Base-by-base conservation (phyloP, 1,140 invertebrate species). In the Oryctes rhinoceros region DNA sequence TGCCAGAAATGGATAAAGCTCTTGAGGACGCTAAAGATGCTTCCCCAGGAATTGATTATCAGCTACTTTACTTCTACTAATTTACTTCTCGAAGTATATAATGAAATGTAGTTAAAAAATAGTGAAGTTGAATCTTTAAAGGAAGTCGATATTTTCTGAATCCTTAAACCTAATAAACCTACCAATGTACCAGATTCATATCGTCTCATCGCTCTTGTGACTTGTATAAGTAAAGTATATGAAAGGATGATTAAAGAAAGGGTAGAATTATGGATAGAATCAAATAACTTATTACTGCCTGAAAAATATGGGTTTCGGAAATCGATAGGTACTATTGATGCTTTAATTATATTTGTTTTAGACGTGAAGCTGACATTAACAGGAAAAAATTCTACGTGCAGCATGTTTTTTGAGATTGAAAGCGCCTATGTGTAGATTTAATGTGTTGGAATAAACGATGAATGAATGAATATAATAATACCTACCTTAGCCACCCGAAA, bases 191-290 rank as follows among this genome's bases (percentile, higher is more conserved):
- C 20, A 71, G 48, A 79, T 37, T 79, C 80, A 24, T 81, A 79
- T 44, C 44, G 80, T 7, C 80, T 65, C 10, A 81, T 81, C 35
- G 59, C 77, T 7, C 78, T 81, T 10, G 4, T 65, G 39, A 79
- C 35, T 18, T 79, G 77, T 37, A 30, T 30, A 1, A 30, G 2
- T 30, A 30, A 30, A 0, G 24, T 30, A 30, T 30, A 30, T 30
- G 24, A 30, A 30, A 81, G 77, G 37, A 74, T 81, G 48, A 74
- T 74, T n/a, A 81, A 79, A 67, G 77, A 74, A 15, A 24, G 80
- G 35, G 20, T 81, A 39, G 80, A 81, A 53, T 78, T 47, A 13
- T 79, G 80, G 80, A 20, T 79, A 49, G 76, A 80, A 39, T 13
- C 49, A 80, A 71, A 78, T 44, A 1, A 18, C 30, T 53, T 80